Evolutionary conservation across 2,113 vertebrate genomes (phyloP), one percentile per base, ranked within the genome.

Genomic region (Lagopus leucura): DNA sequence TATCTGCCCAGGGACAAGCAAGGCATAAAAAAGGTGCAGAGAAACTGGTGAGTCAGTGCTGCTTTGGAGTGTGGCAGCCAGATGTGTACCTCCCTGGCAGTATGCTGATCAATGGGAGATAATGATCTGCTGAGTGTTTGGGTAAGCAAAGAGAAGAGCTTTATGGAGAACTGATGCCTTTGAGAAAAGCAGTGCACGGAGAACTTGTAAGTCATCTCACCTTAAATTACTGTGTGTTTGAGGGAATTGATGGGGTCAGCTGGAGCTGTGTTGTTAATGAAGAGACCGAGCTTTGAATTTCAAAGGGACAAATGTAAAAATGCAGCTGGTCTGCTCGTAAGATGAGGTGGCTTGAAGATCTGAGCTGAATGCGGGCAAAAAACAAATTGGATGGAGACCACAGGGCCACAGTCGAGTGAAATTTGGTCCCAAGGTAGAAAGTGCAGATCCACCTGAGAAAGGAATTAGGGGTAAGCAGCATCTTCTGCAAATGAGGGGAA

Each of bases 321-420:
- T 22, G 27, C 47, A 0, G 2, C 11, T 47, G 36, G 40, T 21
- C 74, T 11, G 8, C 3, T 21, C 8, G 66, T 22, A 10, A 66
- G 20, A 34, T 12, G 11, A 32, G 0, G 0, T 47, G 61, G 47
- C 6, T 36, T 43, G 71, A 27, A 77, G 69, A 21, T 7, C n/a
- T 66, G 5, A 0, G 54, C 5, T 77, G 67, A 43, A 11, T 6
- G 1, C 2, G 45, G n/a, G 36, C 40, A 42, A 90, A 91, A 10
- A 9, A 7, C 27, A 13, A 1, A 2, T 34, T 58, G 48, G 4
- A 14, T 13, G 13, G 61, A 85, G 12, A 8, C 43, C 38, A 50
- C 36, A 2, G 70, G 1, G 38, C 30, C 55, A 38, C 58, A 87
- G 11, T 11, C 17, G 13, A 10, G 28, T 3, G 85, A 80, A 54